These are phyloP conservation scores for Vanessa cardui DNA, from an alignment of 2,888 invertebrate genomes.

Conservation along the genomic window DNA sequence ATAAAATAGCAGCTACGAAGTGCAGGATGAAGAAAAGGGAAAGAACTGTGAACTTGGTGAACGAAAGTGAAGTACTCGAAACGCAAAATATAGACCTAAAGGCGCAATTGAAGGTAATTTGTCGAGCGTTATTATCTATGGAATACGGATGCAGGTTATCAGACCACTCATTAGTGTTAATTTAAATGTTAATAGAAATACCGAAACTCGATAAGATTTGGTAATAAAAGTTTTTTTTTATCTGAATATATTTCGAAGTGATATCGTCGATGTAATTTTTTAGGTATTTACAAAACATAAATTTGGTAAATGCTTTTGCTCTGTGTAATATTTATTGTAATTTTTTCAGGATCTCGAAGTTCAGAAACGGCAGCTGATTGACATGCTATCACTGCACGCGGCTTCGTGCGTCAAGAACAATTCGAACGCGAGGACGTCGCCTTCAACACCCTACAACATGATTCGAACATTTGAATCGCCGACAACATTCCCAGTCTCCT, in stretches of 20 bases:
- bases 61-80: constrained; percentile 93
- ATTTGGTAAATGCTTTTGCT: not conserved
- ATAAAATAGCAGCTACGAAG: constrained; percentile 97
- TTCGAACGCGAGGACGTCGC: constrained; percentile 68
- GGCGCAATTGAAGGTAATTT: constrained; percentile 85
- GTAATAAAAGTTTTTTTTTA: not conserved
- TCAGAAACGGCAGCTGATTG: constrained; percentile 89
- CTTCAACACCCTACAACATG: constrained; percentile 70
- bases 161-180: constrained; percentile 25
- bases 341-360: constrained; percentile 88
- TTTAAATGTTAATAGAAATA: constrained; percentile 37
- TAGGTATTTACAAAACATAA: no score
- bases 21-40: constrained; percentile 97
- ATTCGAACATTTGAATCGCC: constrained; percentile 74
- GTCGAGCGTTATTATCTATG: not conserved
- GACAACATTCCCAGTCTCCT: constrained; percentile 70
- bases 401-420: constrained; percentile 86
- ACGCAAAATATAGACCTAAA: constrained; percentile 93
- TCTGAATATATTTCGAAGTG: no score
- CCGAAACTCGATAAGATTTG: constrained; percentile 30
- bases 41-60: constrained; percentile 91
- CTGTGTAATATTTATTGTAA: not conserved
- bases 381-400: constrained; percentile 89
- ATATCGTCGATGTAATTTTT: no score
- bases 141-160: constrained; percentile 34